Conservation (phyloP, 2,797 vertebrate genomes). For the Enteromius mattozi region DNA sequence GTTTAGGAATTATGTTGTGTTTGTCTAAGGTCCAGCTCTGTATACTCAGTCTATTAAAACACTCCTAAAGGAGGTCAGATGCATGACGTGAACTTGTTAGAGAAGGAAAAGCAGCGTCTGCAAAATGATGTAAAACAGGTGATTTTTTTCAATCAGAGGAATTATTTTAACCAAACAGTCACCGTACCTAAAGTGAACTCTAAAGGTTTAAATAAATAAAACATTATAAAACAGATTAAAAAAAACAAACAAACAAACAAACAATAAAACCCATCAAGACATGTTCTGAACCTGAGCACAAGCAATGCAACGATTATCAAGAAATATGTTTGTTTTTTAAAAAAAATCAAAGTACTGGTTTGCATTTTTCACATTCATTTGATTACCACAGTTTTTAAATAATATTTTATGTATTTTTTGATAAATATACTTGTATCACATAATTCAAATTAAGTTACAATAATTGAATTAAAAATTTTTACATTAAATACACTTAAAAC, state of each 20-base stretch:
- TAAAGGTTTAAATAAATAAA: not conserved
- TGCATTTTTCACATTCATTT: not conserved
- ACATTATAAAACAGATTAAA: not conserved
- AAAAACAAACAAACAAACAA: not conserved
- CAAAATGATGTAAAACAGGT: not conserved
- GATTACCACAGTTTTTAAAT: not conserved
- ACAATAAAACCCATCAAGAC: too few species aligned
- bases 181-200: not conserved
- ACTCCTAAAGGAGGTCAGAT: not conserved
- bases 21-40: not conserved
- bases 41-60: not conserved
- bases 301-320: too few species aligned
- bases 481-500: not conserved
- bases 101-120: not conserved
- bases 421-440: not conserved
- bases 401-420: not conserved
- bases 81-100: not conserved
- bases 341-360: too few species aligned
- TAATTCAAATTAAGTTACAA: too few species aligned
- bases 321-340: too few species aligned
- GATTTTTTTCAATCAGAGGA: not conserved
- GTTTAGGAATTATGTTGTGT: not conserved
- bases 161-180: not conserved
- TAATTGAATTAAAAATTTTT: not conserved
- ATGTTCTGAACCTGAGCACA: not conserved